Percentiles rank a stretch among this genome's conserved stretches.
Evolutionary conservation across 2,113 vertebrate genomes (phyloP).

Genomic region (Meriones unguiculatus): DNA sequence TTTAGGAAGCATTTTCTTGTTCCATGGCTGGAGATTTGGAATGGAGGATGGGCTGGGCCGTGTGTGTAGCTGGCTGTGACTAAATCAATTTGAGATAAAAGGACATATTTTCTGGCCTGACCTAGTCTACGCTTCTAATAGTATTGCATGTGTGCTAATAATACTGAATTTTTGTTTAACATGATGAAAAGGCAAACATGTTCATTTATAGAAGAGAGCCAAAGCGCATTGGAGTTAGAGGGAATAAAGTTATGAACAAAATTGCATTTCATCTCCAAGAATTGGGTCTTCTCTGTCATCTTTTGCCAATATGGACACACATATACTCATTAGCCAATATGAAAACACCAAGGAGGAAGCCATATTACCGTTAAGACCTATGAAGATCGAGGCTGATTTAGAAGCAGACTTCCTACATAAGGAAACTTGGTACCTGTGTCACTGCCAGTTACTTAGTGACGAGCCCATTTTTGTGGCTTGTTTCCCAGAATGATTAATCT

Average conservation of each 20-base stretch:
- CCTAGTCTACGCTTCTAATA: neutral
- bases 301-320: neutral
- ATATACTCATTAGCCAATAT: neutral
- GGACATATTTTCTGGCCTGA: neutral
- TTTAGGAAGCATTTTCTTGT: neutral
- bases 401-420: conserved; percentile 44
- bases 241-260: neutral
- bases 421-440: conserved; percentile 30
- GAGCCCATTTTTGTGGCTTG: conserved; percentile 58
- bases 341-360: neutral
- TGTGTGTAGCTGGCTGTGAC: neutral
- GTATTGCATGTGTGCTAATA: neutral
- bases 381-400: neutral
- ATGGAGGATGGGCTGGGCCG: neutral
- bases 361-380: neutral
- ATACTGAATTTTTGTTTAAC: conserved; percentile 21
- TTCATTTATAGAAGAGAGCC: neutral
- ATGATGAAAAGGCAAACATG: neutral
- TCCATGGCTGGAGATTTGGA: neutral
- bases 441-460: conserved; percentile 64
- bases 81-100: conserved; percentile 25
- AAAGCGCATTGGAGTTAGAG: neutral
- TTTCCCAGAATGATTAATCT: conserved; percentile 69
- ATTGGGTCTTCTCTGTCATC: neutral
- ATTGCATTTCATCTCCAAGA: neutral